Evolutionary conservation across 2,797 vertebrate species (phyloP), one percentile per base, ranked within the genome.

Genomic region (Dryobates pubescens): DNA sequence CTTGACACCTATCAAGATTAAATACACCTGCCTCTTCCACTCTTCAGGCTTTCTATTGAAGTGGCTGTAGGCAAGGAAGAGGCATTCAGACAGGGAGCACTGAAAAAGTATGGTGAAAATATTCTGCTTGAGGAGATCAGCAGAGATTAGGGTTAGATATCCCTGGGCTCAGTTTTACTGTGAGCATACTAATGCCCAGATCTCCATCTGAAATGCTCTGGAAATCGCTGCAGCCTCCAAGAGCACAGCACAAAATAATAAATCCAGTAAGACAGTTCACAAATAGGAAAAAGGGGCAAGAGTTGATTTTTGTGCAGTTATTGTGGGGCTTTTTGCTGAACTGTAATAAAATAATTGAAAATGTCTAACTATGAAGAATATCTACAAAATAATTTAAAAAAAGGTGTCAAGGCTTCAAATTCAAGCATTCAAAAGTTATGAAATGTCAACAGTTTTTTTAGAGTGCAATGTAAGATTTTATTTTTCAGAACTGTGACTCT

Each of bases 11-110:
- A 53, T 17, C 32, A 71, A 13, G 24, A 57, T n/a, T 22, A 72
- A 93, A 88, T 8, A 79, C 61, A 76, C 45, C n/a, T 0, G 0
- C 17, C 41, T 76, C 64, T 79, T 32, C 59, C 29, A 43, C 75
- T 88, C 83, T 19, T 1, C 47, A 73, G 67, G 47, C 67, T 83
- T 80, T 75, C 76, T 75, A 36, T 65, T 15, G 20, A 62, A 34
- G 32, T 26, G 32, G 56, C 67, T 95, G 80, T 59, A 89, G 47
- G 82, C 88, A 86, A 92, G 79, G 74, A 93, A 89, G 24, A 92
- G 22, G 27, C 47, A 59, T 67, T 83, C 86, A 69, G 56, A 78
- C 34, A 88, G 29, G 56, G 30, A 86, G 26, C 9, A 47, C 0
- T 62, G 82, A 51, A 86, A 58, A 92, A 81, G 38, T 58, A 23